Conservation (phyloP, 2,888 invertebrate genomes). For the Aquatica leii region DNA sequence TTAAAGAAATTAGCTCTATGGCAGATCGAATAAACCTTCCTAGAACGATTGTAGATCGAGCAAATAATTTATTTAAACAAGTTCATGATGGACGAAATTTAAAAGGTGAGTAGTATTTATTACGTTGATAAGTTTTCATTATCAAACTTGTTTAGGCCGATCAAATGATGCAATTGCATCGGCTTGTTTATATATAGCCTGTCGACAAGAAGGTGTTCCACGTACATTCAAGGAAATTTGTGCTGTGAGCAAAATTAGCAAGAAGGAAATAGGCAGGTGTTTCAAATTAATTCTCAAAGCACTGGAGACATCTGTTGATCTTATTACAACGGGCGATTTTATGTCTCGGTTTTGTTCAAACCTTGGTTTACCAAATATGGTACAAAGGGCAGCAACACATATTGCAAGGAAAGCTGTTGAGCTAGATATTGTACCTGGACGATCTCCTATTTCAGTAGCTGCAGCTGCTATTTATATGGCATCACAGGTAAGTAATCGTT, state of each 20-base stretch:
- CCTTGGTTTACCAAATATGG: constrained; percentile 86
- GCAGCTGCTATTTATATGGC: constrained; percentile 99
- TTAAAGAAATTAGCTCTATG: constrained; percentile 97
- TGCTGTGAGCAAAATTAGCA: constrained; percentile 98
- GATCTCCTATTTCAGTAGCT: constrained; percentile 98
- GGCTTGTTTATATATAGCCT: constrained; percentile 98
- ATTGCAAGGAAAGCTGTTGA: constrained; percentile 97
- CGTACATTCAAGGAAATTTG: constrained; percentile 99
- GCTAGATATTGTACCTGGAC: constrained; percentile 95
- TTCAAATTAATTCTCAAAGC: constrained; percentile 97
- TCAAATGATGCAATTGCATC: constrained; percentile 99
- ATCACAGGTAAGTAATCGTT: constrained; percentile 70
- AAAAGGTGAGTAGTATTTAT: constrained; percentile 69
- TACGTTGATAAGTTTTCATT: neutral
- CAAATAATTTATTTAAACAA: constrained; percentile 97
- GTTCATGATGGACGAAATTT: constrained; percentile 96
- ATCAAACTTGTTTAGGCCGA: constrained; percentile 60
- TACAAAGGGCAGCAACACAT: constrained; percentile 93
- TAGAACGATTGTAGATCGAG: constrained; percentile 95
- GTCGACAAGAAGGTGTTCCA: constrained; percentile 97
- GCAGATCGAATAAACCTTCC: constrained; percentile 97
- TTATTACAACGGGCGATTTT: constrained; percentile 97
- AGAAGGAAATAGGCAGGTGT: constrained; percentile 98
- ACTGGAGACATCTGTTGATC: constrained; percentile 87
- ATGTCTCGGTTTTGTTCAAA: constrained; percentile 99